Evolutionary conservation across 2,113 vertebrate genomes (phyloP), one percentile per base, ranked within the genome.

Genomic region (Paraplagusia blochii): DNA sequence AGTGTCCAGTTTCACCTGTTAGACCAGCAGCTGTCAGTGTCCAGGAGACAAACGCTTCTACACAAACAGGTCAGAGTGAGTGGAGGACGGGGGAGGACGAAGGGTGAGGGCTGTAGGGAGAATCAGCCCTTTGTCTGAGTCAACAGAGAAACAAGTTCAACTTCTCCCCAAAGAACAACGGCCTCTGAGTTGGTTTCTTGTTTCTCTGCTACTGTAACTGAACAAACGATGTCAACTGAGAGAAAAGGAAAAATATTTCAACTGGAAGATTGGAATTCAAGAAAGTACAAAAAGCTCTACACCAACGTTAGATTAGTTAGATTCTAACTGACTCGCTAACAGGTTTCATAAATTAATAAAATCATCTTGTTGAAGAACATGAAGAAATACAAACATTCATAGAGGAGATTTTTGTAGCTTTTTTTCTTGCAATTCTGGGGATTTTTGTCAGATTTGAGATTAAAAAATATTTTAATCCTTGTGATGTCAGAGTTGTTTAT

Each of bases 41-140:
- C 81, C 86, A 60, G 77, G 82, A 83, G 73, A 79, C 83, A 82
- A 79, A 71, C 77, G 69, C 86, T 90, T 90, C 85, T 85, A n/a
- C 71, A 63, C 62, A 77, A 68, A 86, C 67, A 72, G 74, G 69
- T 64, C 55, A 46, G 61, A 44, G 51, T 69, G 66, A 75, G 66
- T 60, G 29, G 71, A 29, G 65, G 40, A 29, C 1, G 12, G 17
- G 44, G 11, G 16, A 10, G 11, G 44, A 16, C 1, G 36, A 63
- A 53, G 66, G 53, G 62, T 52, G 63, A 68, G 62, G 45, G 69
- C 55, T 57, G 43, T 54, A 18, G 17, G 54, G 67, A 85, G 81
- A 86, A 86, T 83, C 84, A 79, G 55, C 53, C 68, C 74, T 76
- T 87, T 86, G 85, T 90, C 79, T 76, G 77, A 53, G 44, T 79